A percentile compares a stretch with the other conserved stretches of the same genome.
Conservation (phyloP, 2,888 invertebrate species). For the Chloroclysta siterata region DNA sequence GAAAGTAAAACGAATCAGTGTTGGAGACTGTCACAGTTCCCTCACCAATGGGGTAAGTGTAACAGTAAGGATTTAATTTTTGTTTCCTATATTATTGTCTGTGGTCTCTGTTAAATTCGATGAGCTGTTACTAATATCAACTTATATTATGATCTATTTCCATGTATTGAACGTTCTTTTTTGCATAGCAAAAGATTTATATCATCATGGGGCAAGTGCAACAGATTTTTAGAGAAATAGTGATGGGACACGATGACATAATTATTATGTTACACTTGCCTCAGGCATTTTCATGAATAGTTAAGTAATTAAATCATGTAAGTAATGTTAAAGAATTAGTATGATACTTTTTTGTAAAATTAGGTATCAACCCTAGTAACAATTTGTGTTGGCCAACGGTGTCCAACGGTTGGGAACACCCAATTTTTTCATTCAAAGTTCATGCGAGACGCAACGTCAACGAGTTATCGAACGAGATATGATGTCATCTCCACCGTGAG, state of each 20-base stretch:
- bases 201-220: slow-evolving; percentile 2
- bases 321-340: no score
- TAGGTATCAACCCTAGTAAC: no score
- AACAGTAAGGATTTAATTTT: slow-evolving; percentile 4
- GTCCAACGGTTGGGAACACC: no score
- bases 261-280: slow-evolving; percentile 1
- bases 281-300: not conserved
- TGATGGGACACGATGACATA: slow-evolving; percentile 1
- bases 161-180: not conserved
- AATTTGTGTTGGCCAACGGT: no score
- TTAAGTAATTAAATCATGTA: slow-evolving; percentile 1
- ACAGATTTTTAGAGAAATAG: slow-evolving; percentile 1
- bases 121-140: not conserved
- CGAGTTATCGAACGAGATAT: no score
- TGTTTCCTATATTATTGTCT: slow-evolving; percentile 2
- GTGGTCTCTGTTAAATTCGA: slow-evolving; percentile 4
- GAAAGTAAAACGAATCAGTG: slow-evolving; percentile 1
- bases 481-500: no score
- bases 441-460: no score
- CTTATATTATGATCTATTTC: slow-evolving; percentile 1
- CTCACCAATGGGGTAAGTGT: not conserved
- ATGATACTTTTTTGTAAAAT: no score
- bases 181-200: not conserved
- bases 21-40: not conserved
- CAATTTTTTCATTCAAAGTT: no score